Percentiles rank a stretch among this genome's conserved stretches.
phyloP scores from a whole-genome alignment of 2,113 vertebrate genomes.

The Buteo buteo region DNA sequence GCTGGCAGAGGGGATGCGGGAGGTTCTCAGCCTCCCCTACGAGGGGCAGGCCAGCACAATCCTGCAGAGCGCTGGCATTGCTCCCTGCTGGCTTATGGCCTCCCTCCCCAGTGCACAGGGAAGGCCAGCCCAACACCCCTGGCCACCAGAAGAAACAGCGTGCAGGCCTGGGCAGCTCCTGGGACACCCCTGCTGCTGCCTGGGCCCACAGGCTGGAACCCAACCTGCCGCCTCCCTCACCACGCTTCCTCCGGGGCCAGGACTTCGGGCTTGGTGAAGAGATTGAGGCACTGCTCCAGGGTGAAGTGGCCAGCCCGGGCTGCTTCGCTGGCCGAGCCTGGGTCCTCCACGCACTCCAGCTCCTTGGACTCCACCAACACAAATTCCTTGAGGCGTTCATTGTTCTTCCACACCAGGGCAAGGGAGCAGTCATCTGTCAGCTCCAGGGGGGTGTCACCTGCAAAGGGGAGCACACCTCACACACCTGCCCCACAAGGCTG shows the following conservation, averaged over 20 bases:
- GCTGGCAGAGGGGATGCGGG: neutral
- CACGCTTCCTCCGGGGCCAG: constrained; percentile 96
- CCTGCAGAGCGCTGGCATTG: neutral
- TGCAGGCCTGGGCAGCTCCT: neutral
- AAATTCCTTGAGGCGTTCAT: constrained; percentile 92
- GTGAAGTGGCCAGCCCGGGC: constrained; percentile 94
- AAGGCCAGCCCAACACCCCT: neutral
- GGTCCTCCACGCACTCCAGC: constrained; percentile 91
- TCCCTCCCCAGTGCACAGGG: neutral
- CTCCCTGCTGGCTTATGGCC: neutral
- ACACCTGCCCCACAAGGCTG: neutral
- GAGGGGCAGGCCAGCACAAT: neutral
- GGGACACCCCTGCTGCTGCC: neutral
- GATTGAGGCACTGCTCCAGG: constrained; percentile 96
- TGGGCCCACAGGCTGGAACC: neutral
- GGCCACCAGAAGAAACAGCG: neutral
- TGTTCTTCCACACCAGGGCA: constrained; percentile 96
- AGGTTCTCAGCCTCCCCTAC: neutral
- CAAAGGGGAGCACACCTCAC: neutral
- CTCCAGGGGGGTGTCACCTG: constrained; percentile 82
- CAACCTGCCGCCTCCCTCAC: constrained; percentile 66
- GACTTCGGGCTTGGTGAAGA: constrained; percentile 96
- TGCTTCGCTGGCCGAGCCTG: constrained; percentile 88
- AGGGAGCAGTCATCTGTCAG: constrained; percentile 84
- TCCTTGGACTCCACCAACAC: constrained; percentile 96